phyloP scores from a whole-genome alignment of 2,888 invertebrate species.

The Lottia gigantea region DNA sequence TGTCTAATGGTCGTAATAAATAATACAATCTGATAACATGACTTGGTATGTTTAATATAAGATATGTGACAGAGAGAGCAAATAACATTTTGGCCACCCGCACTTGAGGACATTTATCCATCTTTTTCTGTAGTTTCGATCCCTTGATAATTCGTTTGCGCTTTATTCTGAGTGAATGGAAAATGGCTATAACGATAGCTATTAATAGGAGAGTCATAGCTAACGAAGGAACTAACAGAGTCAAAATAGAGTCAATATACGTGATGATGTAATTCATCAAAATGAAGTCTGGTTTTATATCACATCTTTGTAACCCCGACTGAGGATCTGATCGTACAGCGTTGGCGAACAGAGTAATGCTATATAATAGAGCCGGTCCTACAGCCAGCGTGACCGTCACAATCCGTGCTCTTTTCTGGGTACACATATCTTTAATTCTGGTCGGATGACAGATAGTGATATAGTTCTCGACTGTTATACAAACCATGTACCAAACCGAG shows the following conservation, averaged over 20 bases:
- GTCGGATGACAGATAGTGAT: conserved; percentile 39
- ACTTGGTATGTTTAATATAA: conserved; percentile 36
- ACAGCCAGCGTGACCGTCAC: conserved; percentile 23
- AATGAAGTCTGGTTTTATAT: conserved; percentile 14
- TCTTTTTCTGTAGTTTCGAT: conserved; percentile 17
- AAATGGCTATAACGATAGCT: conserved; percentile 28
- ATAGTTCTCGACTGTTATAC: conserved; percentile 42
- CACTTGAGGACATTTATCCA: conserved; percentile 29
- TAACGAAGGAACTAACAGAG: conserved; percentile 32
- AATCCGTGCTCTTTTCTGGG: conserved; percentile 27
- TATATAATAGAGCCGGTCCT: conserved; percentile 24
- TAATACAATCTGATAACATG: conserved; percentile 38
- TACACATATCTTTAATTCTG: conserved; percentile 32
- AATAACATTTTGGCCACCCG: conserved; percentile 39
- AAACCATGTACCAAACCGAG: conserved; percentile 43
- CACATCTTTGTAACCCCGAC: conserved; percentile 11
- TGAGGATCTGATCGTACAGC: conserved; percentile 14
- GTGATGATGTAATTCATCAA: conserved; percentile 22
- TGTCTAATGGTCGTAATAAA: conserved; percentile 20
- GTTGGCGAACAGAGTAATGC: conserved; percentile 22
- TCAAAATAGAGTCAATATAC: conserved; percentile 33
- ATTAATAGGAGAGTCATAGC: conserved; percentile 29
- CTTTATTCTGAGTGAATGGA: conserved; percentile 17
- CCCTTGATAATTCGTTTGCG: background rate
- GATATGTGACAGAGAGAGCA: conserved; percentile 32